Base-by-base conservation (phyloP, 2,797 vertebrate species). In the Alauda arvensis region DNA sequence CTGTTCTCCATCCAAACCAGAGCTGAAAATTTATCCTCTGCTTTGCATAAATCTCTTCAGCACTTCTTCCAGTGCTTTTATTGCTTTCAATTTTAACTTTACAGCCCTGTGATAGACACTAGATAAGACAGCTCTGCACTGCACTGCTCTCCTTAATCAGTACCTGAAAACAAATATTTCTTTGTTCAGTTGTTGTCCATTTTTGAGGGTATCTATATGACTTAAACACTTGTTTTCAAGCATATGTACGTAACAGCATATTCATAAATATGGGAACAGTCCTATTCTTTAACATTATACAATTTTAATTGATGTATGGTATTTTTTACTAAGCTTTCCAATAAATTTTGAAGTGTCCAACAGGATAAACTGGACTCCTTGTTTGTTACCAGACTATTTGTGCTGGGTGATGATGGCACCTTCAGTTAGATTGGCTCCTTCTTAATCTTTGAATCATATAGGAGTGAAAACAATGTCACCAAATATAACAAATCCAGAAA, bases 1-100 rank as follows among this genome's bases (percentile, higher is more conserved):
- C 92, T 93, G 89, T 93, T 94, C 89, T 87, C 56, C 46, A 84
- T 91, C 88, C 82, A 93, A 90, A 93, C 59, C 70, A 81, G 93
- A 89, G 52, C 77, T 79, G 83, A 87, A 90, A 81, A 93, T 81
- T 68, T 83, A 67, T 93, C 83, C 75, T 87, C 60, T 85, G 65
- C 43, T 94, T 90, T 91, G 71, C 71, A 87, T 91, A 63, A 81
- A 90, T 95, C 68, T 89, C 43, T 92, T 69, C 70, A 78, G 34
- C 60, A 57, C 19, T 90, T 85, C 70, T 85, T 87, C 74, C 65
- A 63, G 26, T 56, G 55, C 70, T 93, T 81, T 84, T 78, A 74
- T 79, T 87, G 45, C 60, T 89, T 87, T 66, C 31, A 70, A n/a
- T 89, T 91, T 87, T 78, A 83, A 76, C 24, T 90, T 91, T 55